Percentiles rank a stretch among this genome's conserved stretches.
Evolutionary conservation across 2,113 vertebrate species (phyloP).

Genomic region (Chascanopsetta lugubris): DNA sequence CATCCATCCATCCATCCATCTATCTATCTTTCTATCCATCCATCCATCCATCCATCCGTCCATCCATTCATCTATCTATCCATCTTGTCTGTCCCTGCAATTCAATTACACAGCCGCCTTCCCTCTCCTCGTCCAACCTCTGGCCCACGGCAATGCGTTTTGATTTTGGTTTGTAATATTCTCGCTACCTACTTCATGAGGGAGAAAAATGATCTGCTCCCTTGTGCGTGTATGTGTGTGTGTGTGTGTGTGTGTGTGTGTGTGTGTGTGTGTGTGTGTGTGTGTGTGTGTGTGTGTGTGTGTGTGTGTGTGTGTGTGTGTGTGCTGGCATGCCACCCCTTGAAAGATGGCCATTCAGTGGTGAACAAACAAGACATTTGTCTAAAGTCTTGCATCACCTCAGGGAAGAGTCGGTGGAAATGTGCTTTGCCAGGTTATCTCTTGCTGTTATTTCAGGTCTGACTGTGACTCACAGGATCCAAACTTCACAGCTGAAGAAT

Average conservation of each 20-base stretch:
- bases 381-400: slow-evolving; percentile 80
- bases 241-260: slow-evolving; percentile 11
- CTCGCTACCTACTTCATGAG: slow-evolving; percentile 74
- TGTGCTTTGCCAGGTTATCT: slow-evolving; percentile 72
- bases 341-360: slow-evolving; percentile 78
- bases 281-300: slow-evolving; percentile 51
- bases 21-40: slow-evolving; percentile 19
- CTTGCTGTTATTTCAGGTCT: slow-evolving; percentile 61
- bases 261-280: slow-evolving; percentile 43
- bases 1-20: slow-evolving; percentile 6
- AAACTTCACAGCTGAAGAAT: slow-evolving; percentile 37
- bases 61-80: slow-evolving; percentile 34
- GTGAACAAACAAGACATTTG: slow-evolving; percentile 82
- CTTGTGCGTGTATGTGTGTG: slow-evolving; percentile 46
- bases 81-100: slow-evolving; percentile 55
- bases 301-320: slow-evolving; percentile 3
- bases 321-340: slow-evolving; percentile 59
- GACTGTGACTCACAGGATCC: slow-evolving; percentile 50
- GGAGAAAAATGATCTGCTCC: slow-evolving; percentile 72
- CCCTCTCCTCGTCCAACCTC: slow-evolving; percentile 57
- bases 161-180: slow-evolving; percentile 80
- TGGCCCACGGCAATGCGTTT: slow-evolving; percentile 68
- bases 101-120: slow-evolving; percentile 69
- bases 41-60: slow-evolving; percentile 15
- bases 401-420: slow-evolving; percentile 71